Conservation (phyloP, 2,888 invertebrate genomes). For the Aporophyla nigra region DNA sequence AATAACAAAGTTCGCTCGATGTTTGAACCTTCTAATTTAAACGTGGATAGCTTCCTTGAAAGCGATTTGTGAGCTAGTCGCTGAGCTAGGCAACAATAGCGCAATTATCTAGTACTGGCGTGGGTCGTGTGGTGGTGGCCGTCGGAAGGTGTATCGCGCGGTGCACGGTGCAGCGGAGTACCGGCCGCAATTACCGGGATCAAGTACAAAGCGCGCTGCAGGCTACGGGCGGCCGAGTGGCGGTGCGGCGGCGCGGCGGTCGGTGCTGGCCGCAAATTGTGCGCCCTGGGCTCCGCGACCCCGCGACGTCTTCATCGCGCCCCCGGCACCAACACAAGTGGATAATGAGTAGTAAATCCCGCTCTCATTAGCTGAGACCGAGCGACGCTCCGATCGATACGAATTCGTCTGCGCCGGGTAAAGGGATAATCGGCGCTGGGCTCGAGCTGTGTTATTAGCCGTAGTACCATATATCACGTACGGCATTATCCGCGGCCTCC, state of each 20-base stretch:
- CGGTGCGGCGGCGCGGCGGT: constrained; percentile 37
- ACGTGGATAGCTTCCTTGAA: constrained; percentile 80
- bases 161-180: constrained; percentile 54
- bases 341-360: constrained; percentile 90
- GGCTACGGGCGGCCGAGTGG: constrained; percentile 74
- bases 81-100: constrained; percentile 84
- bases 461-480: constrained; percentile 90
- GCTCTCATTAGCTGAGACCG: constrained; percentile 88
- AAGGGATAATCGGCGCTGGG: constrained; percentile 88
- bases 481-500: constrained; percentile 86
- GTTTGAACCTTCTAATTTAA: constrained; percentile 84
- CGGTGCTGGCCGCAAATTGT: constrained; percentile 83
- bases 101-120: constrained; percentile 86
- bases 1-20: constrained; percentile 81
- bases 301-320: constrained; percentile 88
- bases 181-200: constrained; percentile 86
- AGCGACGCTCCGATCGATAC: constrained; percentile 87
- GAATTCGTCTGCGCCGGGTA: constrained; percentile 87
- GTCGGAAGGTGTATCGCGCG: constrained; percentile 79
- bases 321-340: constrained; percentile 87
- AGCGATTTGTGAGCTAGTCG: constrained; percentile 80
- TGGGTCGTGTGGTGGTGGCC: constrained; percentile 81
- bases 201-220: constrained; percentile 85
- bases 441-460: constrained; percentile 88
- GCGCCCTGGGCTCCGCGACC: constrained; percentile 80